Evolutionary conservation across 2,888 invertebrate genomes (phyloP).

Genomic region (Fragum sueziense): DNA sequence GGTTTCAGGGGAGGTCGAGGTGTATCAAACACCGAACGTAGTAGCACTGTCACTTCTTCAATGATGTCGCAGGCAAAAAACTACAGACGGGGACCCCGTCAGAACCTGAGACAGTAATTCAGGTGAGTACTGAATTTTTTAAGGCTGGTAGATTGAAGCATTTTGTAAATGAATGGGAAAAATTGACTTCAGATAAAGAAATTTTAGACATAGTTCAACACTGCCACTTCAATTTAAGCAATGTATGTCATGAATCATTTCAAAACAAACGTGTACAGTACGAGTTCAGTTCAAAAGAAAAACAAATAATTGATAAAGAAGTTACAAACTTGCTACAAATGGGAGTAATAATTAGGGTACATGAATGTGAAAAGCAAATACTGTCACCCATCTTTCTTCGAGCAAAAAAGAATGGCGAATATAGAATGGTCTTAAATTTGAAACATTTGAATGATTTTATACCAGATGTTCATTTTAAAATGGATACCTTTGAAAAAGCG

Average conservation of each 20-base stretch:
- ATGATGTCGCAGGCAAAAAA: constrained; percentile 23
- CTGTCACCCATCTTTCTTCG: constrained; percentile 16
- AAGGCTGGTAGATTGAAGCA: constrained; percentile 35
- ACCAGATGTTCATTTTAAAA: constrained; percentile 39
- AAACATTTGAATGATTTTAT: constrained; percentile 25
- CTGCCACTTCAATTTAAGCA: constrained; percentile 29
- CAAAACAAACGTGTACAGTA: neutral
- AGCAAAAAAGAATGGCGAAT: constrained; percentile 33
- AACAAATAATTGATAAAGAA: constrained; percentile 17
- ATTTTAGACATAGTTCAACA: constrained; percentile 36
- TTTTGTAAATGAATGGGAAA: constrained; percentile 29
- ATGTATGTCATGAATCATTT: neutral
- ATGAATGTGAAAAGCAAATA: neutral
- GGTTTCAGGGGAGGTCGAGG: neutral
- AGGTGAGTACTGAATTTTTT: too few species aligned
- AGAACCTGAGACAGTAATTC: too few species aligned
- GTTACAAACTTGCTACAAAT: too few species aligned
- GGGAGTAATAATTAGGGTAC: too few species aligned
- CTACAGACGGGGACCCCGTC: constrained; percentile 1
- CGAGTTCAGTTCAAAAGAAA: constrained; percentile 5
- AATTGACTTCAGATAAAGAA: constrained; percentile 21
- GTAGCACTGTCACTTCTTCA: neutral
- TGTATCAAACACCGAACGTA: neutral
- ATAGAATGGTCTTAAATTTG: too few species aligned
- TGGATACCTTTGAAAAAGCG: too few species aligned